A percentile compares a stretch with the other conserved stretches of the same genome.
phyloP scores from a whole-genome alignment of 2,888 invertebrate species.

The Drosophila lacicola region DNA sequence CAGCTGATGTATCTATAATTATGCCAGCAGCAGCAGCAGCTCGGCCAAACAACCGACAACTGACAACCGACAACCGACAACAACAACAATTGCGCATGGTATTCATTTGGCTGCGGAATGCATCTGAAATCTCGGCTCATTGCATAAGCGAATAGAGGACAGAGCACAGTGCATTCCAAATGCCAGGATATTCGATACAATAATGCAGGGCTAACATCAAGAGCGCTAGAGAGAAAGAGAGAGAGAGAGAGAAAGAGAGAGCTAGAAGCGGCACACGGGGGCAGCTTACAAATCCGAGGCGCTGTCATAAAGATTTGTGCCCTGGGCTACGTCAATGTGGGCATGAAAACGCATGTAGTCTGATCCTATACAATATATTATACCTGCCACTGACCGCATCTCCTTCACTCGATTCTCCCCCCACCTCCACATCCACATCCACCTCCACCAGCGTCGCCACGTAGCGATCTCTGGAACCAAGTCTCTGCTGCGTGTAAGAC shows the following conservation, averaged over 20 bases:
- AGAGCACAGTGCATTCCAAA: conserved; percentile 29
- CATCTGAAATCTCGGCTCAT: conserved; percentile 35
- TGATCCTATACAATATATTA: conserved; percentile 65
- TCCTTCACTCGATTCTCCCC: conserved; percentile 31
- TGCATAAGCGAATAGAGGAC: conserved; percentile 43
- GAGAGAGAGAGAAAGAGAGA: background rate
- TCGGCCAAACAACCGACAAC: conserved; percentile 21
- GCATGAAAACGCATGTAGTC: conserved; percentile 68
- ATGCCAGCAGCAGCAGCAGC: conserved; percentile 42
- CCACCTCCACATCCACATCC: background rate
- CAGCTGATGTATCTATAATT: conserved; percentile 79
- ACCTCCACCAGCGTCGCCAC: background rate
- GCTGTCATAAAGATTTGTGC: conserved; percentile 74
- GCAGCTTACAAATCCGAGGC: conserved; percentile 53
- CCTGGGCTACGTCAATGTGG: conserved; percentile 62
- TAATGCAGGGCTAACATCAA: conserved; percentile 52
- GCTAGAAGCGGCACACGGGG: conserved; percentile 25
- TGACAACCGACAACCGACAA: conserved; percentile 11
- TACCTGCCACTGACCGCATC: conserved; percentile 63
- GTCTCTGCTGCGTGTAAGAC: conserved; percentile 69
- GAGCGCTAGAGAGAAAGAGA: background rate
- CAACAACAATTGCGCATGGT: conserved; percentile 44
- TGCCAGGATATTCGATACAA: conserved; percentile 72
- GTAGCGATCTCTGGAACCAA: conserved; percentile 32
- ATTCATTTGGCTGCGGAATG: conserved; percentile 57